A percentile compares a stretch with the other conserved stretches of the same genome.
Evolutionary conservation across 2,888 invertebrate species (phyloP).

Genomic region (Stramonita haemastoma): DNA sequence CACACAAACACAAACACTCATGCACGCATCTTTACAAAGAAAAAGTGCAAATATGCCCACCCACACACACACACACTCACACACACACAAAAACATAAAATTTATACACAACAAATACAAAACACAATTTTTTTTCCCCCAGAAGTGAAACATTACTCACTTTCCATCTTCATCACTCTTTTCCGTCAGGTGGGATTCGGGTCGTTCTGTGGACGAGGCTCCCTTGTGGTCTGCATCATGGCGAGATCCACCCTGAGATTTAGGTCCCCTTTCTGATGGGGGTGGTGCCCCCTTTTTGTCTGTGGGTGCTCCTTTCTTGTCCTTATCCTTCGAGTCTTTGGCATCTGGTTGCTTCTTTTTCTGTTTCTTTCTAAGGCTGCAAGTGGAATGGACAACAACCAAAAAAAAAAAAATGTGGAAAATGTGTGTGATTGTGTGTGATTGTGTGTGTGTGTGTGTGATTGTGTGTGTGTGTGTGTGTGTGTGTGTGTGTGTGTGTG

Average conservation of each 20-base stretch:
- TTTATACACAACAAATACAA: background rate
- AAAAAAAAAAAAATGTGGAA: background rate
- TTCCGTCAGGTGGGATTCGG: conserved; percentile 75
- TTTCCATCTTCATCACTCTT: conserved; percentile 62
- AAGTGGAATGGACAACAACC: background rate
- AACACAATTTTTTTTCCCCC: background rate
- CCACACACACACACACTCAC: background rate
- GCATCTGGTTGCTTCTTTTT: conserved; percentile 55
- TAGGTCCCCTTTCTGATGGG: conserved; percentile 59
- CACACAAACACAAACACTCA: too few species aligned
- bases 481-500: conserved; percentile 1
- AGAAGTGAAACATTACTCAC: conserved; percentile 24
- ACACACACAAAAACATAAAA: background rate
- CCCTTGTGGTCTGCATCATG: conserved; percentile 70
- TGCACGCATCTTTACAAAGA: too few species aligned
- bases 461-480: background rate
- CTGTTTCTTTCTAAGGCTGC: conserved; percentile 50
- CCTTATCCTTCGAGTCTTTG: conserved; percentile 59
- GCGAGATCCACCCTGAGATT: conserved; percentile 62
- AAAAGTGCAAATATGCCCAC: background rate
- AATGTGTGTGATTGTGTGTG: background rate
- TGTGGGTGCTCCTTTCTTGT: conserved; percentile 68
- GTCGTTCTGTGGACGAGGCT: conserved; percentile 68
- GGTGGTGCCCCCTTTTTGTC: conserved; percentile 61
- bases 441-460: background rate